Evolutionary conservation across 2,797 vertebrate genomes (phyloP).

Genomic region (Ceryle rudis): DNA sequence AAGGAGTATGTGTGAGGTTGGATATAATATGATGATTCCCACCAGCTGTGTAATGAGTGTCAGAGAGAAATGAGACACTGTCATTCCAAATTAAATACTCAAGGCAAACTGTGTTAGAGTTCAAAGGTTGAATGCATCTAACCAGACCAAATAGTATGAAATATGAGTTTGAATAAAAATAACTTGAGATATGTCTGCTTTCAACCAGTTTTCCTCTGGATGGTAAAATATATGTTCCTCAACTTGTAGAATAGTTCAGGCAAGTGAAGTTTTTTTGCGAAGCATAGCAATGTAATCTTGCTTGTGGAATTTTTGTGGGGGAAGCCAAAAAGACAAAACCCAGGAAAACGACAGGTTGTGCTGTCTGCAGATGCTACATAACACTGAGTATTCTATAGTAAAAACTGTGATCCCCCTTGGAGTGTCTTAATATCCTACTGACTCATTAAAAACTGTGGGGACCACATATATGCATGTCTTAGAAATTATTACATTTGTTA

Average conservation of each 20-base stretch:
- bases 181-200: not conserved
- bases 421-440: not conserved
- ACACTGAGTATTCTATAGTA: not conserved
- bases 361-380: not conserved
- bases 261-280: not conserved
- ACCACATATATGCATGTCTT: not conserved
- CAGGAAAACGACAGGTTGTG: not conserved
- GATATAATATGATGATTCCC: not conserved
- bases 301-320: not conserved
- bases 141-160: rapidly evolving
- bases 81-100: not conserved
- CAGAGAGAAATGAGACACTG: not conserved
- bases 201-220: not conserved
- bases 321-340: not conserved
- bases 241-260: not conserved
- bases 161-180: not conserved
- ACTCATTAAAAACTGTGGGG: not conserved
- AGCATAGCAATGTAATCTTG: not conserved
- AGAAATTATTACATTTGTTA: not conserved
- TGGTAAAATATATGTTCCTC: not conserved
- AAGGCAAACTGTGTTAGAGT: not conserved
- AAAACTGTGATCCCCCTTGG: not conserved
- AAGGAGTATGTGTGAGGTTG: not conserved
- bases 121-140: not conserved
- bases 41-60: not conserved